Evolutionary conservation across 2,797 vertebrate species (phyloP), one percentile per base, ranked within the genome.

Genomic region (Melanotaenia nigrans): DNA sequence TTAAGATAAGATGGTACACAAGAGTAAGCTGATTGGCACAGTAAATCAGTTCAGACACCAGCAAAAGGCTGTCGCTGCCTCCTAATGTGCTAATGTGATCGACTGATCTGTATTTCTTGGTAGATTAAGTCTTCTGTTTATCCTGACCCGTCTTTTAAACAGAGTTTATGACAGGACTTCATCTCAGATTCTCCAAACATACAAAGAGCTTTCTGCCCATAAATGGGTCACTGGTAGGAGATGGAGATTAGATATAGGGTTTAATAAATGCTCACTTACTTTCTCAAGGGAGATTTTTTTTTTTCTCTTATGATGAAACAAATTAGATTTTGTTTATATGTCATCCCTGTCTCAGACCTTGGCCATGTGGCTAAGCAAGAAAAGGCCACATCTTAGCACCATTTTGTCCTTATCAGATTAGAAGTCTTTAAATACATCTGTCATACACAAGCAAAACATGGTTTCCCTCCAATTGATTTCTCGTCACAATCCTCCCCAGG

Each of bases 261-360:
- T 96, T 94, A 90, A 91, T 94, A 93, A 92, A 94, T 87, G 92
- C 90, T 93, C 93, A 92, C 91, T 94, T 95, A 91, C 92, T 95
- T 93, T 90, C 93, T 93, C 86, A 86, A 42, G 62, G 89, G 93
- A 94, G 93, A 92, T 55, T 55, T 95, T 94, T 92, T 93, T 92
- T 90, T 92, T 87, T 33, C 67, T 45, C 36, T 67, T 65, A 75
- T 85, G 62, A 86, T 86, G 79, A 92, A 92, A 92, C 88, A 95
- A 95, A 96, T 96, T 95, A 95, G 89, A 96, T 96, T 96, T 95
- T 89, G 93, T 92, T 92, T 93, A 85, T 91, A 91, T 94, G 91
- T 86, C 85, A 33, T 85, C 84, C 71, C 67, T 75, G 74, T 61
- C 63, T 86, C 71, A 87, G 87, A 86, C 84, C 53, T 68, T 65